Evolutionary conservation across 2,113 vertebrate species (phyloP), one percentile per base, ranked within the genome.

Genomic region (Periophthalmodon schlosseri): DNA sequence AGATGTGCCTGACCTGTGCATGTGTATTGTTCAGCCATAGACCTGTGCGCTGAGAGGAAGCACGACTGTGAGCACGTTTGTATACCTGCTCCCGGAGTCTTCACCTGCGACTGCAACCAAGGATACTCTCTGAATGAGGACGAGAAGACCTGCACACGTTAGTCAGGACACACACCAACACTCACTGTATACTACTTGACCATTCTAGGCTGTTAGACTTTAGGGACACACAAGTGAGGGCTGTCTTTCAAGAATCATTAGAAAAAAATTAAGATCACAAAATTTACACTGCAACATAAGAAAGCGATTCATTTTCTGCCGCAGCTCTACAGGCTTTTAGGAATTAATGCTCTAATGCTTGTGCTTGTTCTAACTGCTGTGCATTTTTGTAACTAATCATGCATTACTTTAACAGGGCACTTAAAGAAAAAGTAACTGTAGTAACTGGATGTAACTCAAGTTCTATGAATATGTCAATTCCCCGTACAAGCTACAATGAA

Each of bases 31-130:
- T 0, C 84, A 98, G 96, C 88, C 84, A 84, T 95, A 0, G 91
- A 97, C 86, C 90, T 92, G 9, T 97, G 96, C 6, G 85, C 91
- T 0, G 92, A 94, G 0, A 93, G 93, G 72, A 93, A 92, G 13
- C 95, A 96, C 0, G 93, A 93, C 88, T 98, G 96, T 24, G 93
- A 95, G 64, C 96, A 97, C 57, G 86, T 93, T 58, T 97, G 96
- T 0, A 0, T 96, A 79, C 96, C 92, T 21, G 21, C 91, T 4
- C 93, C 74, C 0, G 95, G 94, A 28, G 90, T 92, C 0, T 96
- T 94, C 89, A 88, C 72, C 15, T 97, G 96, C 78, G 91, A 56
- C 83, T 97, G 96, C 84, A 88, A 72, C 0, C 0, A 84, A 0
- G 96, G 95, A 21, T 96, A 92, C 91, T 85, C 78, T 24, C 95